Base-by-base conservation (phyloP, 1,140 invertebrate genomes). In the Brachionus rubens region DNA sequence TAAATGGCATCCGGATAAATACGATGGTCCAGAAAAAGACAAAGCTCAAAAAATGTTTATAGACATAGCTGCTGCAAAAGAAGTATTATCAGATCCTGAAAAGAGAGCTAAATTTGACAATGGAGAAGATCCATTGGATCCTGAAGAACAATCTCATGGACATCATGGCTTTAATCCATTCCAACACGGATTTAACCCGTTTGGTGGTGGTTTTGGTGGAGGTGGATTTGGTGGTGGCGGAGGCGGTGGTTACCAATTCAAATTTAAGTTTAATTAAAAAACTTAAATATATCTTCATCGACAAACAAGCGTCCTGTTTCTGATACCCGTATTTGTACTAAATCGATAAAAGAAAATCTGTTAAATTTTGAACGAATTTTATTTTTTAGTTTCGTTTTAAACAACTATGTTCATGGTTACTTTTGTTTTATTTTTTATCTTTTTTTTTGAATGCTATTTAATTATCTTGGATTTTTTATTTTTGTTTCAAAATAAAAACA, bases 1-100 rank as follows among this genome's bases (percentile, higher is more conserved):
- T 86, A 92, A 97, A 85, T 84, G 96, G 48, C 97, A 99, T 89
- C 97, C 97, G 21, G 97, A 99, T 94, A 81, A 96, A 99, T 98
- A 91, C 83, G 89, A 91, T 78, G 90, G 89, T 5, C 91, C 94
- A 65, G 91, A 93, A 79, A 99, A 99, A 85, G 94, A 96, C 82
- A 87, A 90, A 33, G 96, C 97, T 0, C 92, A 99, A 83, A 96
- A 96, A 82, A 97, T 92, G 85, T 99, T 99, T 81, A 98, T 99
- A 77, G 96, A 99, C 83, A 94, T 99, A 80, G 96, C 96, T 12
- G 92, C 95, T 47, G 97, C 97, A 19, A 99, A 99, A 86, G 97
- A 99, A 87, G 96, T 95, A 36, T 84, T 91, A 14, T 89, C 89
- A 62, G 89, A 91, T 86, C 87, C 88, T 78, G 93, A 97, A 82